Conservation (phyloP, 2,113 vertebrate species). For the Emydocephalus ijimae region DNA sequence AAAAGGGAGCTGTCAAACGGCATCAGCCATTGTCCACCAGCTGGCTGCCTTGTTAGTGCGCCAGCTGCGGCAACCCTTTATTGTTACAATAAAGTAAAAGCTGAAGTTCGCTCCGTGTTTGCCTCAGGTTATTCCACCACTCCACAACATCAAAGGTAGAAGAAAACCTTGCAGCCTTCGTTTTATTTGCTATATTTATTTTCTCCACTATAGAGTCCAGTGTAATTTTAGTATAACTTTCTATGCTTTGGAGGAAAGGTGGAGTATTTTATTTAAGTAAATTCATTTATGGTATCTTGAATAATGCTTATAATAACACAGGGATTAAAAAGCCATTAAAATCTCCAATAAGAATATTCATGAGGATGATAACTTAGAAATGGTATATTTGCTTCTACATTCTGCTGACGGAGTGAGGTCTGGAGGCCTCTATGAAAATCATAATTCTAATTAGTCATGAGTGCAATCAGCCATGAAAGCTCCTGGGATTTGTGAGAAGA, state of each 20-base stretch:
- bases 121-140: no score
- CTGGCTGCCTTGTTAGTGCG: no score
- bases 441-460: conserved; percentile 52
- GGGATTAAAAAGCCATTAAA: conserved; percentile 23
- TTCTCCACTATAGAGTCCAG: background rate
- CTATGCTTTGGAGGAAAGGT: background rate
- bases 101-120: no score
- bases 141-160: background rate
- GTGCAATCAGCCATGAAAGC: conserved; percentile 55
- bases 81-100: no score
- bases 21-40: no score
- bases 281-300: background rate
- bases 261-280: background rate
- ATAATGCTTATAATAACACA: background rate
- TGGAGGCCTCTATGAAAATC: conserved; percentile 38
- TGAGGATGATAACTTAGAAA: conserved; percentile 9
- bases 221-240: background rate
- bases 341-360: background rate
- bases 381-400: conserved; percentile 2
- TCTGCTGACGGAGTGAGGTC: background rate
- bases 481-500: conserved; percentile 45
- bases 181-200: background rate
- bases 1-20: no score
- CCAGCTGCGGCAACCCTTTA: no score
- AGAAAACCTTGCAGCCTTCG: background rate